Evolutionary conservation across 2,888 invertebrate genomes (phyloP).

Genomic region (Stenodema calcarata): DNA sequence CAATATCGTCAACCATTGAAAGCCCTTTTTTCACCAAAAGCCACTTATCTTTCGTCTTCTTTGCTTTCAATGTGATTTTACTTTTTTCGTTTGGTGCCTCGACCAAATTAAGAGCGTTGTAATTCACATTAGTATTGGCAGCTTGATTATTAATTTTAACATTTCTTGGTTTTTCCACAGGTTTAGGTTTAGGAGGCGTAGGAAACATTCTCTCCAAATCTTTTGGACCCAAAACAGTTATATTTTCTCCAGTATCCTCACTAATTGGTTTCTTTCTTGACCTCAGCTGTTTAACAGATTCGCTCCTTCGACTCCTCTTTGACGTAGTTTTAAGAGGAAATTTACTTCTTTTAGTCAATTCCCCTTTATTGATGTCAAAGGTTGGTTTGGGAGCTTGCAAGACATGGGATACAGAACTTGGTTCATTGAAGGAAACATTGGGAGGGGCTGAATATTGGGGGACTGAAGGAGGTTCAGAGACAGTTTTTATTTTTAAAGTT

Average conservation of each 20-base stretch:
- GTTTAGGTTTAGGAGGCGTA: conserved; percentile 18
- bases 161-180: conserved; percentile 16
- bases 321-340: neutral
- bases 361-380: neutral
- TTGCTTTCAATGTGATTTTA: neutral
- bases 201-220: conserved; percentile 25
- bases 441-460: neutral
- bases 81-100: neutral
- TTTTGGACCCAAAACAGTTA: conserved; percentile 1
- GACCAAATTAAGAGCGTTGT: neutral
- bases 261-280: neutral
- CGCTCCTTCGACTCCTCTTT: neutral
- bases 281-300: neutral
- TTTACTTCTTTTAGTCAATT: neutral
- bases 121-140: neutral
- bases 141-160: neutral
- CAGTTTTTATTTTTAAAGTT: conserved; percentile 3
- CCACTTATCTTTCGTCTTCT: neutral
- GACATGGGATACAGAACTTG: neutral
- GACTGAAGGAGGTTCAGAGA: neutral
- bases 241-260: neutral
- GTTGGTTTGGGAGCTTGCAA: neutral
- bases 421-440: neutral
- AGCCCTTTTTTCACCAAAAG: neutral
- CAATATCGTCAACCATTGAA: neutral